Conservation (phyloP, 2,113 vertebrate species). For the Aegithalos caudatus region DNA sequence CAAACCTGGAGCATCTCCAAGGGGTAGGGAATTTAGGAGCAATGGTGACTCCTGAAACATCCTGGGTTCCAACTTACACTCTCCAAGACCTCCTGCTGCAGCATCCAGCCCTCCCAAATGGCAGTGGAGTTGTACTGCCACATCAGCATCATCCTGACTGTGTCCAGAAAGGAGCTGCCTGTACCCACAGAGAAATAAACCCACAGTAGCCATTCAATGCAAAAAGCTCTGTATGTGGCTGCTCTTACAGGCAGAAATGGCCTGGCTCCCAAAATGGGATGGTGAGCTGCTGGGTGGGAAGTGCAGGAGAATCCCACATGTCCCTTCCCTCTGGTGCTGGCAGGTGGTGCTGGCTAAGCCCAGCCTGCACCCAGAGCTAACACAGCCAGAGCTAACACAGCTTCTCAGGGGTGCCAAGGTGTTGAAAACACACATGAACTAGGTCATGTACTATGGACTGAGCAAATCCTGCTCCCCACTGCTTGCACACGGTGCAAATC, state of each 20-base stretch:
- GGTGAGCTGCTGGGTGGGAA: background rate
- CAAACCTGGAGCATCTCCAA: background rate
- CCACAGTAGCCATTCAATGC: background rate
- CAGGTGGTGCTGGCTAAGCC: background rate
- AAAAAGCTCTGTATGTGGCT: accelerated
- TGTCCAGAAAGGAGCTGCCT: background rate
- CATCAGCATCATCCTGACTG: background rate
- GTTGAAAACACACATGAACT: background rate
- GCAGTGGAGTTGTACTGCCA: background rate
- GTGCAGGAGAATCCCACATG: accelerated
- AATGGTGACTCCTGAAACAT: background rate
- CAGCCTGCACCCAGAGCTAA: background rate
- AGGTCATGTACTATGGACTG: background rate
- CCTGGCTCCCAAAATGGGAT: accelerated
- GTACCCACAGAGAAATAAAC: background rate
- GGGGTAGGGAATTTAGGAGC: background rate
- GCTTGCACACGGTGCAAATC: background rate
- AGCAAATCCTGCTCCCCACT: background rate
- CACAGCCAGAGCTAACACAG: background rate
- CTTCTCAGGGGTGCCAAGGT: background rate
- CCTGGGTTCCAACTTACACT: background rate
- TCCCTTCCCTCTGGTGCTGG: background rate
- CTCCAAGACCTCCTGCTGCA: background rate
- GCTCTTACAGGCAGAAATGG: background rate
- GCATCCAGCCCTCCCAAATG: background rate